phyloP scores from a whole-genome alignment of 2,113 vertebrate genomes.

The Bujurquina vittata region DNA sequence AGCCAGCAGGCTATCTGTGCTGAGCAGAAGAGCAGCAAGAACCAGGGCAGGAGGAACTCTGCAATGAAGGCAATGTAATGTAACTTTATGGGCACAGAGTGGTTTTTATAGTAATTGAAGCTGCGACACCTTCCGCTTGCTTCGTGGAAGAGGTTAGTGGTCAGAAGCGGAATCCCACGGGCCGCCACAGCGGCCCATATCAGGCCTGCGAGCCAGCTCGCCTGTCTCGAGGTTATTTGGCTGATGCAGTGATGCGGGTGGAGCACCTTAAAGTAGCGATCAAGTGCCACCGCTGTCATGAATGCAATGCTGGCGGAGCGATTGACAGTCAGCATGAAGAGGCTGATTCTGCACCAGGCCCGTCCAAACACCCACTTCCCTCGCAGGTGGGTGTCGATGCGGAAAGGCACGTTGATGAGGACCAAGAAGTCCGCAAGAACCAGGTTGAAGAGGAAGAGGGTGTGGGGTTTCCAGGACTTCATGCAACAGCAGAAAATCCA shows the following conservation, averaged over 20 bases:
- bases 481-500: constrained; percentile 74
- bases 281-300: constrained; percentile 67
- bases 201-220: not conserved
- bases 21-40: constrained; percentile 67
- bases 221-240: constrained; percentile 24
- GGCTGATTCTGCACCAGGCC: constrained; percentile 57
- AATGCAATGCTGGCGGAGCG: constrained; percentile 74
- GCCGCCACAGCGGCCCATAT: constrained; percentile 61
- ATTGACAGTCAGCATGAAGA: constrained; percentile 72
- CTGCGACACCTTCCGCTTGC: constrained; percentile 52
- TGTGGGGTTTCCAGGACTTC: constrained; percentile 62
- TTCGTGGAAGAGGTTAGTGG: not conserved
- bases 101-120: constrained; percentile 19
- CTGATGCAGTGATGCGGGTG: constrained; percentile 68
- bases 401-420: constrained; percentile 73
- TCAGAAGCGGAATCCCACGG: constrained; percentile 63
- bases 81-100: constrained; percentile 9
- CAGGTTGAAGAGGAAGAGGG: constrained; percentile 74
- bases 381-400: constrained; percentile 48
- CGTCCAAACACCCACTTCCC: constrained; percentile 51
- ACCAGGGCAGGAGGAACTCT: constrained; percentile 66
- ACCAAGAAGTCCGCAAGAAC: constrained; percentile 74
- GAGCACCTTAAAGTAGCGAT: constrained; percentile 77
- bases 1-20: constrained; percentile 44
- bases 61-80: constrained; percentile 42